Conservation (phyloP, 2,888 invertebrate genomes). For the Hypomecis punctinalis region DNA sequence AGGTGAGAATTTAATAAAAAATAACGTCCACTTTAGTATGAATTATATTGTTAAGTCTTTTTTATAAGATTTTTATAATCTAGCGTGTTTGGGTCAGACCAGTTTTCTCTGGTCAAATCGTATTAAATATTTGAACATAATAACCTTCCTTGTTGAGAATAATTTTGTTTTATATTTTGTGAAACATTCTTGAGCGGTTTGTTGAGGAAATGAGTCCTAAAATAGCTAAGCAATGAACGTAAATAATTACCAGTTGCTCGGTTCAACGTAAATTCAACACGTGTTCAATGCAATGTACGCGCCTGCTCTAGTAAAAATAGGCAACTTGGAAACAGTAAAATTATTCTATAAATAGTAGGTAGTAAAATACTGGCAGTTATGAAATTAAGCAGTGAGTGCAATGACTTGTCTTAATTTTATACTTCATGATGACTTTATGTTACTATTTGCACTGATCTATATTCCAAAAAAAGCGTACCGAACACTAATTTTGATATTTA, state of each 20-base stretch:
- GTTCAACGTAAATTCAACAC: conserved; percentile 60
- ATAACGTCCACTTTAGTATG: conserved; percentile 70
- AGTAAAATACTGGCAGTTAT: not conserved
- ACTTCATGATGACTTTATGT: too few relatives aligned
- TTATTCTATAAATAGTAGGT: conserved; percentile 30
- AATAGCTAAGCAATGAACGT: conserved; percentile 65
- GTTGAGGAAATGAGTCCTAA: conserved; percentile 60
- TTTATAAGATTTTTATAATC: conserved; percentile 36
- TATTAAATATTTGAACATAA: not conserved
- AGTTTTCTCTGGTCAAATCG: conserved; percentile 1
- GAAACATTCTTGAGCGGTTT: conserved; percentile 28
- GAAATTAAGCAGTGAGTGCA: not conserved
- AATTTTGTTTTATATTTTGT: conserved; percentile 49
- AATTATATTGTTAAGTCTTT: conserved; percentile 64
- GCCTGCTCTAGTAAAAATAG: conserved; percentile 44
- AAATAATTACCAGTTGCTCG: conserved; percentile 60
- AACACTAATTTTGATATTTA: too few relatives aligned
- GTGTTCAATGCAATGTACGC: conserved; percentile 54
- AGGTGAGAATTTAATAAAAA: conserved; percentile 77
- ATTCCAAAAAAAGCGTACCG: too few relatives aligned
- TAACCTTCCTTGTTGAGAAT: conserved; percentile 40
- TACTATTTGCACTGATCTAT: too few relatives aligned
- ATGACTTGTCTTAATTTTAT: too few relatives aligned
- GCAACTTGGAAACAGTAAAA: conserved; percentile 25
- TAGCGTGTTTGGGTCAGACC: conserved; percentile 48